phyloP scores from a whole-genome alignment of 1,140 invertebrate genomes.

The Diachasma alloeum region DNA sequence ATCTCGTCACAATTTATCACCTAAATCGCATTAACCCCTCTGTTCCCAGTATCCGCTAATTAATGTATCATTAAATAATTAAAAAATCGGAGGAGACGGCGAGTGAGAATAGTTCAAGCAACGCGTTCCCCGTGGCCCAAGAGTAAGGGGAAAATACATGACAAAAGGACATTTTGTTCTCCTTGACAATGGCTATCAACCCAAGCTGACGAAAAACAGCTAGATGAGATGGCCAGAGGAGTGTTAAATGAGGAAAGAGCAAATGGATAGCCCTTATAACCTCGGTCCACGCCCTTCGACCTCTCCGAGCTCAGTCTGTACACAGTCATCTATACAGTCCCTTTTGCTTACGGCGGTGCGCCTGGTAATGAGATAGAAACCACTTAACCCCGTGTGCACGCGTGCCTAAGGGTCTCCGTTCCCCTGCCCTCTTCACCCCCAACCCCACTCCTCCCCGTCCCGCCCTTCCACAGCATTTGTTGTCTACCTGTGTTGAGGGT shows the following conservation, averaged over 20 bases:
- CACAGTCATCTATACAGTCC: not conserved
- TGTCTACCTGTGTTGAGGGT: not conserved
- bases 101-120: too few relatives aligned
- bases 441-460: not conserved
- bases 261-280: not conserved
- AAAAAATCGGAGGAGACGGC: too few relatives aligned
- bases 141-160: too few relatives aligned
- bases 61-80: too few relatives aligned
- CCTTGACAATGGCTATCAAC: too few relatives aligned
- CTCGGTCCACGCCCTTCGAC: not conserved
- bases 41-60: too few relatives aligned
- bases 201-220: too few relatives aligned
- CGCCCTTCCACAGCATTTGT: not conserved
- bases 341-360: slow-evolving; percentile 6
- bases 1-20: too few relatives aligned
- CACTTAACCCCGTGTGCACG: slow-evolving; percentile 39
- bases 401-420: slow-evolving; percentile 39
- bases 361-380: slow-evolving; percentile 42
- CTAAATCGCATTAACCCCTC: too few relatives aligned
- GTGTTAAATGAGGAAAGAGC: not conserved
- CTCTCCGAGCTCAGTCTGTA: not conserved
- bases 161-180: too few relatives aligned
- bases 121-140: too few relatives aligned
- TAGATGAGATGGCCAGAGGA: too few relatives aligned
- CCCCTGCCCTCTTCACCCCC: not conserved